phyloP scores from a whole-genome alignment of 2,113 vertebrate species.

The Elachura formosa region DNA sequence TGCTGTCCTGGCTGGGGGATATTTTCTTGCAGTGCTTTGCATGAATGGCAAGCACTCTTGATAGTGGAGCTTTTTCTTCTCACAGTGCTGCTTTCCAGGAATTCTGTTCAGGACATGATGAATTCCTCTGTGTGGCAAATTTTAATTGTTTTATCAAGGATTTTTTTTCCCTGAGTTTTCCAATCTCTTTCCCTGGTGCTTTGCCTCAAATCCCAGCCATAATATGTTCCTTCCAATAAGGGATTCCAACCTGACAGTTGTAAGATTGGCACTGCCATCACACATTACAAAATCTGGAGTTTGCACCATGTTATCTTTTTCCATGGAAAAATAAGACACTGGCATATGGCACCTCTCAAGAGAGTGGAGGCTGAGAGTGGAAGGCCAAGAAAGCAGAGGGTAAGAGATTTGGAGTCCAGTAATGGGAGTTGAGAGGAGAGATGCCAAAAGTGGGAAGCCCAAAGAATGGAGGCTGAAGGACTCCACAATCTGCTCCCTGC shows the following conservation, averaged over 20 bases:
- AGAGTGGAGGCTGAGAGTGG: not conserved
- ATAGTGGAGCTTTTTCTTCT: too few relatives aligned
- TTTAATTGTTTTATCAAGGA: conserved; percentile 39
- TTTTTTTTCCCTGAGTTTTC: not conserved
- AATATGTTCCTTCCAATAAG: not conserved
- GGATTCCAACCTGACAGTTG: not conserved
- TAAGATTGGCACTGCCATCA: not conserved
- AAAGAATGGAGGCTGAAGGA: not conserved
- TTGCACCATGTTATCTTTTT: not conserved
- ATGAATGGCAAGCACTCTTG: too few relatives aligned
- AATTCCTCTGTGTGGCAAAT: not conserved
- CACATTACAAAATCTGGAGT: not conserved
- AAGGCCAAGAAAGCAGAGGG: not conserved
- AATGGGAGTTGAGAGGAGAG: not conserved
- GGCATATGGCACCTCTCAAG: not conserved
- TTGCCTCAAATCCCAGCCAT: conserved; percentile 12
- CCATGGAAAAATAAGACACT: not conserved
- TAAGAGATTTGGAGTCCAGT: not conserved
- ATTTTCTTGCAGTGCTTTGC: not conserved
- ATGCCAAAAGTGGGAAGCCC: not conserved
- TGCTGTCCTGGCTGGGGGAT: not conserved
- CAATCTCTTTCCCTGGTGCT: not conserved
- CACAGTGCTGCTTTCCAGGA: conserved; percentile 22
- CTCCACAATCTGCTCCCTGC: not conserved
- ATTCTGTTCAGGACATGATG: not conserved